Evolutionary conservation across 2,797 vertebrate species (phyloP), one percentile per base, ranked within the genome.

Genomic region (Pseudomugil gertrudae): DNA sequence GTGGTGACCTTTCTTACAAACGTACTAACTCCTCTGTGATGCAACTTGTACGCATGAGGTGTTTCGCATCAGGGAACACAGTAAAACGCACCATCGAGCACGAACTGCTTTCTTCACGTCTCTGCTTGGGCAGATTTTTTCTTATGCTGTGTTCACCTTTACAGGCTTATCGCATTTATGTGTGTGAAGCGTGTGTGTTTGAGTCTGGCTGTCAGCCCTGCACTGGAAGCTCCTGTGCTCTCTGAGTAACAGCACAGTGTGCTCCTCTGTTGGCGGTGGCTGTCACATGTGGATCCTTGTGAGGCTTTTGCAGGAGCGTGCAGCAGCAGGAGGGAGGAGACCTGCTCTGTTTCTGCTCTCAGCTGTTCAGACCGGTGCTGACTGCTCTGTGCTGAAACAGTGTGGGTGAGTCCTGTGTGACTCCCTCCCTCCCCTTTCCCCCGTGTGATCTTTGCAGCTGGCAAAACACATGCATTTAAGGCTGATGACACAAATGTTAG

Each of bases 271-370:
- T 48, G 61, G 56, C 73, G 79, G 40, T 78, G 82, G 62, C 74
- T 71, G 83, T 90, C 91, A 92, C 91, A 92, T 92, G 91, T 78
- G 80, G 66, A 74, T 86, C 86, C 90, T 91, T 92, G 91, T 92
- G 91, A 92, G 89, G 70, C 56, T 54, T 75, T 77, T 32, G 68
- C 76, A 75, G 83, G 67, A 84, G 76, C 70, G 63, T 52, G 35
- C 72, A 81, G 74, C 74, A 80, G 80, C 83, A 70, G 78, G 70
- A 86, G 81, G 84, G 88, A 84, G 86, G 77, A 88, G 86, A 79
- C 73, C 84, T 60, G 85, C 77, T 84, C 85, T 74, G 76, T 68
- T 81, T 81, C 85, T 74, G 78, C 64, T 80, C 86, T 89, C 90
- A 88, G 87, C 88, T 91, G 90, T 72, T 89, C 66, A 72, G 54